Evolutionary conservation across 1,140 invertebrate genomes (phyloP).

Genomic region (Drosophila mauritiana): DNA sequence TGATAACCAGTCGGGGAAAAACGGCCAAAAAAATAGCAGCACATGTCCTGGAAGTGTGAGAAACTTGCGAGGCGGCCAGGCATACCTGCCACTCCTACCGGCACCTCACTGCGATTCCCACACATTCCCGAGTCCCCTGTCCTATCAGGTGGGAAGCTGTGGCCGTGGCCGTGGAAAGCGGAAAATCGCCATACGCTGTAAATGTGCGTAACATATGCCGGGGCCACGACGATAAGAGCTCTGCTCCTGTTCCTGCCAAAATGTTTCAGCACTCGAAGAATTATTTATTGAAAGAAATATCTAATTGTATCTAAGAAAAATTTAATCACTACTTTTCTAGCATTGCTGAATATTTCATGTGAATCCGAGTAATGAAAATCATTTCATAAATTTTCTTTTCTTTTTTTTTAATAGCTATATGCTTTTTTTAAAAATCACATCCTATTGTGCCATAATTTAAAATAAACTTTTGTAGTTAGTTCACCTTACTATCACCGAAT

Average conservation of each 20-base stretch:
- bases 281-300: no score
- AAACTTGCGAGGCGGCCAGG: constrained; percentile 52
- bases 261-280: constrained; percentile 16
- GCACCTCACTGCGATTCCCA: constrained; percentile 47
- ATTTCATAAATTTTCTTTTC: no score
- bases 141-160: constrained; percentile 53
- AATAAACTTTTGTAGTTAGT: no score
- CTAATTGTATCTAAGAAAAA: no score
- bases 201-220: constrained; percentile 83
- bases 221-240: constrained; percentile 66
- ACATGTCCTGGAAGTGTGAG: constrained; percentile 69
- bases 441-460: no score
- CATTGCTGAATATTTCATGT: no score
- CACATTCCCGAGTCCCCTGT: constrained; percentile 2
- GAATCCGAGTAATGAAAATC: no score
- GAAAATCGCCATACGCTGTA: constrained; percentile 79
- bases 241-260: constrained; percentile 44
- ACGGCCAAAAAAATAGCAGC: constrained; percentile 35
- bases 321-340: no score
- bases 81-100: constrained; percentile 1
- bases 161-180: constrained; percentile 19
- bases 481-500: not conserved
- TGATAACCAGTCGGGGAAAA: constrained; percentile 72
- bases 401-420: no score
- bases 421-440: no score